Conservation (phyloP, 2,888 invertebrate genomes). For the Yponomeuta sedellus region DNA sequence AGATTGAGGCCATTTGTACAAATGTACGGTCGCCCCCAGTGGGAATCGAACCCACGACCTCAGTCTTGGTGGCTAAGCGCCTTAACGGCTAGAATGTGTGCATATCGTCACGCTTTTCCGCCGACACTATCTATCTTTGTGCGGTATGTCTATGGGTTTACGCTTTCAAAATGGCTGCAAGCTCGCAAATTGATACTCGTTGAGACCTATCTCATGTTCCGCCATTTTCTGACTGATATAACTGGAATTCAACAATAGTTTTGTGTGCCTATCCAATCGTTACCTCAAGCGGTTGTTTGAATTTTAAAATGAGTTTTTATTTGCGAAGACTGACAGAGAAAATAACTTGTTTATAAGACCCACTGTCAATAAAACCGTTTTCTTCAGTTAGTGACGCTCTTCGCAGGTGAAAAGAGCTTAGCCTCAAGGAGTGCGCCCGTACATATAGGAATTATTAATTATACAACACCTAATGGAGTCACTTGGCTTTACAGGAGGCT, state of each 20-base stretch:
- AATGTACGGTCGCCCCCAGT: no score
- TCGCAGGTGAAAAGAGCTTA: background rate
- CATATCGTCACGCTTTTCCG: no score
- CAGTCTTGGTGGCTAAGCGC: no score
- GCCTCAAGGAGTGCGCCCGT: background rate
- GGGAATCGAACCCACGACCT: no score
- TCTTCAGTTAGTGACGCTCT: background rate
- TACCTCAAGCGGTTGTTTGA: background rate
- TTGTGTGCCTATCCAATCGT: background rate
- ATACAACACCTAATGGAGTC: slow-evolving; percentile 4
- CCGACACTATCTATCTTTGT: no score
- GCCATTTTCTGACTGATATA: background rate
- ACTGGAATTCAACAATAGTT: background rate
- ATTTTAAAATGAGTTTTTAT: background rate
- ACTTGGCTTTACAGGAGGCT: background rate
- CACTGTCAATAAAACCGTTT: background rate
- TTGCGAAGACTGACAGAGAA: background rate
- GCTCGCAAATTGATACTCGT: background rate
- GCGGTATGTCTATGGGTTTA: background rate
- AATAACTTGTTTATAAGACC: no score
- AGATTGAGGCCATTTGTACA: no score
- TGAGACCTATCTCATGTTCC: background rate
- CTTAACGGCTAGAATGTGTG: no score
- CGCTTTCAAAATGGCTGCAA: background rate
- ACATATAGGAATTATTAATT: background rate